Evolutionary conservation across 2,888 invertebrate genomes (phyloP).

Genomic region (Drosophila anomalipes): DNA sequence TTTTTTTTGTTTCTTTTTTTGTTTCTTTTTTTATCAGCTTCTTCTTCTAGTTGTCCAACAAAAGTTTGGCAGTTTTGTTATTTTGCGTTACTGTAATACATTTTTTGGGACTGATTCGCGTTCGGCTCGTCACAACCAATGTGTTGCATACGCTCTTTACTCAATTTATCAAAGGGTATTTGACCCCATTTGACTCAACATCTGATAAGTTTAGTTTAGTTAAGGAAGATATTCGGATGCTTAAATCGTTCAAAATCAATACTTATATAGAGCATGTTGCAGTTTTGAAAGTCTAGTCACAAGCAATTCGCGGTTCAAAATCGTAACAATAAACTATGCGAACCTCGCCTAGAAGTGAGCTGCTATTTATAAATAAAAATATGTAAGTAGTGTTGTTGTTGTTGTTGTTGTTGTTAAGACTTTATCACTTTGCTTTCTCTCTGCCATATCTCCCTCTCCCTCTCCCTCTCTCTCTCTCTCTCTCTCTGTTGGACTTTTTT

Average conservation of each 20-base stretch:
- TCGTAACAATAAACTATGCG: slow-evolving; percentile 30
- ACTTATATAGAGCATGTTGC: slow-evolving; percentile 27
- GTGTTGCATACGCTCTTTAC: not conserved
- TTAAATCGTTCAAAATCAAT: slow-evolving; percentile 15
- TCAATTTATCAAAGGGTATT: slow-evolving; percentile 3
- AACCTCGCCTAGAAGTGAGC: slow-evolving; percentile 33
- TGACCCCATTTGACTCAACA: slow-evolving; percentile 13
- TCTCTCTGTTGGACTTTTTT: slow-evolving; percentile 8
- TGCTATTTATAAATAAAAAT: slow-evolving; percentile 40
- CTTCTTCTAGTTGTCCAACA: slow-evolving; percentile 22
- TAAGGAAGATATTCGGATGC: not conserved
- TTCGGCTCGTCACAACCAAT: slow-evolving; percentile 45
- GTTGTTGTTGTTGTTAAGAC: slow-evolving; percentile 49
- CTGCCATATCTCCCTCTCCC: slow-evolving; percentile 13
- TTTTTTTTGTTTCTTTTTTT: not conserved
- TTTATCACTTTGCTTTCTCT: slow-evolving; percentile 76
- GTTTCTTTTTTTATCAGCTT: slow-evolving; percentile 2
- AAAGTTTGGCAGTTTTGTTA: slow-evolving; percentile 52
- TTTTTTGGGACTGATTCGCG: slow-evolving; percentile 41
- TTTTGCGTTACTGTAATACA: slow-evolving; percentile 41
- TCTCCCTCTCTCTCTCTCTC: not conserved
- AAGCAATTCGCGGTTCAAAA: slow-evolving; percentile 21
- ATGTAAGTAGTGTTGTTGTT: slow-evolving; percentile 44
- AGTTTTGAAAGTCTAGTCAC: slow-evolving; percentile 35
- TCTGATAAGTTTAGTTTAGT: slow-evolving; percentile 1